These are phyloP conservation scores for Noctua comes DNA, from an alignment of 2,888 invertebrate species.

Conservation along the genomic window DNA sequence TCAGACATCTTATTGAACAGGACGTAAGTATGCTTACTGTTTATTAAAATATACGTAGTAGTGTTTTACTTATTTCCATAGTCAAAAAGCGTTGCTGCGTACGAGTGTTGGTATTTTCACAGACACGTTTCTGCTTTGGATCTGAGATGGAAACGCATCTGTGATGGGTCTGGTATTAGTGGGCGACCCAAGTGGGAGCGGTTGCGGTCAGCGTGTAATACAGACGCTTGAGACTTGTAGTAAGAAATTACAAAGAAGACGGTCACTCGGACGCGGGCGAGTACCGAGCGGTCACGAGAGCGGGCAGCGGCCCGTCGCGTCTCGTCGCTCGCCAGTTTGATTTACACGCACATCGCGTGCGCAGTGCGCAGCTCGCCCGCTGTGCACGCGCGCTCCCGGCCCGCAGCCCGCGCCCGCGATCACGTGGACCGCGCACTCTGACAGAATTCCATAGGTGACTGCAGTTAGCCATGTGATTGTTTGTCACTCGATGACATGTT, in stretches of 20 bases:
- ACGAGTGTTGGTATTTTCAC: neutral
- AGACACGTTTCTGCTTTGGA: neutral
- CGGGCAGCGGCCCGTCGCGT: too few relatives aligned
- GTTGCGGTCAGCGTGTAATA: neutral
- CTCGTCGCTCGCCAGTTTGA: too few relatives aligned
- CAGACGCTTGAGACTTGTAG: neutral
- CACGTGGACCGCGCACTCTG: too few relatives aligned
- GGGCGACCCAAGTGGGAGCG: rapidly evolving
- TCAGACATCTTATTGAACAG: conserved; percentile 94
- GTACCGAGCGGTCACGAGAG: too few relatives aligned
- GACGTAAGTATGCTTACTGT: conserved; percentile 86
- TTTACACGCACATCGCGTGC: too few relatives aligned
- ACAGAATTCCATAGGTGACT: neutral
- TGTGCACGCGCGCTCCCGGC: too few relatives aligned
- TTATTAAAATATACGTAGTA: neutral
- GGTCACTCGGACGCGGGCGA: too few relatives aligned
- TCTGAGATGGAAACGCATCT: neutral
- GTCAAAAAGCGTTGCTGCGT: neutral
- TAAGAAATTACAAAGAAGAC: neutral
- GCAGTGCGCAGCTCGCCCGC: too few relatives aligned
- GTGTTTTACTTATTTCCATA: neutral
- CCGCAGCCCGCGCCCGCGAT: too few relatives aligned
- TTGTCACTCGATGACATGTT: neutral
- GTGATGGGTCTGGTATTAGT: neutral
- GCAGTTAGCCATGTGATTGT: neutral